Evolutionary conservation across 2,888 invertebrate species (phyloP).

Genomic region (Ischnura elegans): DNA sequence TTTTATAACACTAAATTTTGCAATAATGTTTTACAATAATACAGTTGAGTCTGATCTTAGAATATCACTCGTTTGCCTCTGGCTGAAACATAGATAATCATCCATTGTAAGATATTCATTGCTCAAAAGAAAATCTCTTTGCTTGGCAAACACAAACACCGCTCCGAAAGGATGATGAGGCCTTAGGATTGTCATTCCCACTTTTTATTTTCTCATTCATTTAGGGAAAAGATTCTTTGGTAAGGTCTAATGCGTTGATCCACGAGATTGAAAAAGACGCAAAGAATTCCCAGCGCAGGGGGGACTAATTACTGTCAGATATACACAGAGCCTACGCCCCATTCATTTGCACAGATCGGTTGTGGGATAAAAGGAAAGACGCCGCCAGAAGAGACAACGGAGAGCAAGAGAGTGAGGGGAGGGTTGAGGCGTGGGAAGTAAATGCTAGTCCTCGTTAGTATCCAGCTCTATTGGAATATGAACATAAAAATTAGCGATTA

Average conservation of each 20-base stretch:
- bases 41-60: too few species aligned
- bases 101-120: too few species aligned
- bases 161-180: neutral
- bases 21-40: too few species aligned
- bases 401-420: neutral
- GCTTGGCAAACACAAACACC: too few species aligned
- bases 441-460: too few species aligned
- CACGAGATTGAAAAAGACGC: neutral
- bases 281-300: neutral
- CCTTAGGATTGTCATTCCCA: neutral
- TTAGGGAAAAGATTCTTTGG: neutral
- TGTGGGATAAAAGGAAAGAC: slow-evolving; percentile 23
- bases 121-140: too few species aligned
- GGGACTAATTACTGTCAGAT: slow-evolving; percentile 56
- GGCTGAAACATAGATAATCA: too few species aligned
- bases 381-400: neutral
- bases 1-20: too few species aligned
- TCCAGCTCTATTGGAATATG: too few species aligned
- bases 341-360: slow-evolving; percentile 14
- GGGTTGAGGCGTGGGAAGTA: neutral
- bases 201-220: neutral
- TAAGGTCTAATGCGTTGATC: neutral
- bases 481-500: too few species aligned
- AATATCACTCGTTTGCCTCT: too few species aligned
- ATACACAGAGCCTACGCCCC: slow-evolving; percentile 57